Conservation (phyloP, 2,888 invertebrate genomes). For the Ormia ochracea region DNA sequence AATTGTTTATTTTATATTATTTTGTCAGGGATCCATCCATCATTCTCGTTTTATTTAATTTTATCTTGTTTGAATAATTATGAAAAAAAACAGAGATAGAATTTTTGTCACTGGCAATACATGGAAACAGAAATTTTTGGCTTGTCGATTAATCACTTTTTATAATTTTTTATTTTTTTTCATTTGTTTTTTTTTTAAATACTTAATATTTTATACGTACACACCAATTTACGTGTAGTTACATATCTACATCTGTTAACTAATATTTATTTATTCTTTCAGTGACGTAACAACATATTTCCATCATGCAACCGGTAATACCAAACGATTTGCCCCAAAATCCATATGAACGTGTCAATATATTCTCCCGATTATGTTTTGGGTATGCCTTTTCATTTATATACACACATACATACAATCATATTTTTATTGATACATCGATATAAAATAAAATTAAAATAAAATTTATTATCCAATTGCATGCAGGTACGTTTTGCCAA, state of each 20-base stretch:
- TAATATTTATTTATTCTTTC: constrained; percentile 37
- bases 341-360: constrained; percentile 80
- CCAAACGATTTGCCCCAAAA: constrained; percentile 78
- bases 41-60: too few relatives aligned
- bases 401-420: background rate
- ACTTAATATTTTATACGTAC: background rate
- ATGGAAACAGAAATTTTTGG: too few relatives aligned
- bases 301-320: constrained; percentile 75
- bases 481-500: constrained; percentile 84
- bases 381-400: constrained; percentile 73
- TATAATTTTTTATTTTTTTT: too few relatives aligned
- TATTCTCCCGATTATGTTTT: constrained; percentile 81
- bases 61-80: too few relatives aligned
- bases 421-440: background rate
- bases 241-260: background rate
- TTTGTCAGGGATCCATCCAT: too few relatives aligned
- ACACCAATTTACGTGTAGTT: background rate
- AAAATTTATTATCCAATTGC: background rate
- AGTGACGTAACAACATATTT: constrained; percentile 32
- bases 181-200: too few relatives aligned
- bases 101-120: too few relatives aligned
- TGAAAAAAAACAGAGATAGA: too few relatives aligned
- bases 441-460: background rate
- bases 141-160: too few relatives aligned
- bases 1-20: too few relatives aligned